Evolutionary conservation across 2,113 vertebrate species (phyloP).

Genomic region (Baryphthengus martii): DNA sequence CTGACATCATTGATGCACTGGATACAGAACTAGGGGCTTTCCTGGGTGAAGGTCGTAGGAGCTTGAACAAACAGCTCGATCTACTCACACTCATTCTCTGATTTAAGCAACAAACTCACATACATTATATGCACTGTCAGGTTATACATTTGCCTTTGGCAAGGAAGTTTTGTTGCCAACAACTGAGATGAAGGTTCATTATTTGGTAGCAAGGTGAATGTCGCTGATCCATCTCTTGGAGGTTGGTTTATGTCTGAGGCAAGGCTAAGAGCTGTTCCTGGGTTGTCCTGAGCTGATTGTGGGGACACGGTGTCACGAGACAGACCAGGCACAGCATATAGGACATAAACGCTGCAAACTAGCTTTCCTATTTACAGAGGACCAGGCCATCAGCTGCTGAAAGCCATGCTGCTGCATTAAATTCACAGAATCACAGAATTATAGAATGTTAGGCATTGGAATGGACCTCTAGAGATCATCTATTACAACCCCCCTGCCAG

Average conservation of each 20-base stretch:
- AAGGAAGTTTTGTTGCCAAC: neutral
- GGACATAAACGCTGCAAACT: neutral
- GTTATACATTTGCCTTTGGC: neutral
- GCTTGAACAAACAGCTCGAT: neutral
- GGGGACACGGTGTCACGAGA: rapidly evolving
- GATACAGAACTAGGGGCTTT: neutral
- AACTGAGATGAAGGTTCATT: neutral
- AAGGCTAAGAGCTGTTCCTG: neutral
- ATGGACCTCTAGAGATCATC: too few relatives aligned
- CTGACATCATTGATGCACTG: neutral
- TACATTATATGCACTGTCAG: neutral
- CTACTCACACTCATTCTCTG: neutral
- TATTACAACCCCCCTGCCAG: too few relatives aligned
- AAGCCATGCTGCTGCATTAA: neutral
- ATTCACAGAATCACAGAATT: too few relatives aligned
- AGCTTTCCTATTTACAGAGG: neutral
- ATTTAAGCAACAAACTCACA: neutral
- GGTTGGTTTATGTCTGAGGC: neutral
- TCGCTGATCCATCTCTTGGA: neutral
- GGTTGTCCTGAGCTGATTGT: neutral
- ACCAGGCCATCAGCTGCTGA: neutral
- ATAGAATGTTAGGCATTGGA: too few relatives aligned
- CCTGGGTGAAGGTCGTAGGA: neutral
- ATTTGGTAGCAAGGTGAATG: neutral
- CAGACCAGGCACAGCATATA: neutral